These are phyloP conservation scores for Drosophila kepulauana DNA, from an alignment of 1,140 invertebrate species.

Conservation along the genomic window DNA sequence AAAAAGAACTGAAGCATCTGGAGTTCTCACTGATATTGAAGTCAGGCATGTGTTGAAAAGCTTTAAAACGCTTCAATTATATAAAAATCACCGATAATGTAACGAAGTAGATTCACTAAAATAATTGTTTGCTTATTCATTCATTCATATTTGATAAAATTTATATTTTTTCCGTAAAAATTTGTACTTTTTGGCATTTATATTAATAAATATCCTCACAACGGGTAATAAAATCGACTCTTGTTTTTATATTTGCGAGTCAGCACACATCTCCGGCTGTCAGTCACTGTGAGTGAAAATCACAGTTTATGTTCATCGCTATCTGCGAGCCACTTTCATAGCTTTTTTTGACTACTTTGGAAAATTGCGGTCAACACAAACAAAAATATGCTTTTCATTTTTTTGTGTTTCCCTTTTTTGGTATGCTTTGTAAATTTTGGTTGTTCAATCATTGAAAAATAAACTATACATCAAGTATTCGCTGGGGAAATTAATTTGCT, in stretches of 20 bases:
- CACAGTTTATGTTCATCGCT: constrained; percentile 29
- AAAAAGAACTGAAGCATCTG: not conserved
- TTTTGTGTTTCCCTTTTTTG: not conserved
- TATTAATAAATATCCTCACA: no score
- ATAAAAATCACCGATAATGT: not conserved
- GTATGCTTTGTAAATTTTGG: constrained; percentile 24
- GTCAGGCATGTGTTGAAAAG: not conserved
- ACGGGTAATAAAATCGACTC: no score
- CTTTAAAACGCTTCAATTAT: not conserved
- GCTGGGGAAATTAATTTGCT: constrained; percentile 2
- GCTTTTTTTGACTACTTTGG: constrained; percentile 32
- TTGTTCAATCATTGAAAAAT: constrained; percentile 9
- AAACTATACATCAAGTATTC: constrained; percentile 29
- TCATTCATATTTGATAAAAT: no score
- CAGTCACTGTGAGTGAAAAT: constrained; percentile 25
- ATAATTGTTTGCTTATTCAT: no score
- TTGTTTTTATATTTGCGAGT: no score
- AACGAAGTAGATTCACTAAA: no score
- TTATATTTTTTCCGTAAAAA: no score
- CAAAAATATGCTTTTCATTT: constrained; percentile 21
- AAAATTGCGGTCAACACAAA: constrained; percentile 52
- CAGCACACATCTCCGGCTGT: not conserved
- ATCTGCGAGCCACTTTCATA: constrained; percentile 9
- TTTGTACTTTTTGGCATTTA: no score
- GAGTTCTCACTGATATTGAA: not conserved